Conservation (phyloP, 2,888 invertebrate genomes). For the Smittia sp. region DNA sequence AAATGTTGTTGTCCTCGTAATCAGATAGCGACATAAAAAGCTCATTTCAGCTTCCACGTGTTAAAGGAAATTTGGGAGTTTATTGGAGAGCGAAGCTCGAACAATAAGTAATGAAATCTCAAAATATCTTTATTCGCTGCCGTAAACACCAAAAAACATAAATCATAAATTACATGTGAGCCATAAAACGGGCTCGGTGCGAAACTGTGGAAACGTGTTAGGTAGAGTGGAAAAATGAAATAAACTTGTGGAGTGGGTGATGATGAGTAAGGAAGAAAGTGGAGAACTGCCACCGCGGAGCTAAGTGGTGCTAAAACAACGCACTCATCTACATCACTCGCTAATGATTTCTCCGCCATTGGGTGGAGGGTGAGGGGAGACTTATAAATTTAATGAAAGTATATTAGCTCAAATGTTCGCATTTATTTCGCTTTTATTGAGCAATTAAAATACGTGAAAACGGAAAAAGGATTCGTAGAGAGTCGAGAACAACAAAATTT, state of each 20-base stretch:
- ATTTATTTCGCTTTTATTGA: slow-evolving; percentile 34
- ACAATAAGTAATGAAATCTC: slow-evolving; percentile 38
- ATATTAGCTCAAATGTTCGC: slow-evolving; percentile 30
- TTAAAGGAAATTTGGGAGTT: background rate
- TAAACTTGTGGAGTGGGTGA: background rate
- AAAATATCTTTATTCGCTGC: slow-evolving; percentile 38
- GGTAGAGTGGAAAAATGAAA: slow-evolving; percentile 35
- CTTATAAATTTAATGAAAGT: slow-evolving; percentile 31
- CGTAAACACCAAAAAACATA: slow-evolving; percentile 39
- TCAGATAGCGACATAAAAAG: background rate
- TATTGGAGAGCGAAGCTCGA: slow-evolving; percentile 10
- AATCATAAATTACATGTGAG: slow-evolving; percentile 41
- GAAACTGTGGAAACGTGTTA: slow-evolving; percentile 37
- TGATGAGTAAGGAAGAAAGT: background rate
- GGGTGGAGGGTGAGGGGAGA: background rate
- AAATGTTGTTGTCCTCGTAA: background rate
- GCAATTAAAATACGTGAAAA: slow-evolving; percentile 39
- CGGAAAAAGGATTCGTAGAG: background rate
- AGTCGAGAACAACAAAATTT: background rate
- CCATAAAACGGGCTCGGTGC: slow-evolving; percentile 30
- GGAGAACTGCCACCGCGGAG: slow-evolving; percentile 21
- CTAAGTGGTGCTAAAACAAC: slow-evolving; percentile 1
- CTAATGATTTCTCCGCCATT: background rate
- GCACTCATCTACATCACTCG: slow-evolving; percentile 18
- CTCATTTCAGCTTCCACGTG: slow-evolving; percentile 1